These are phyloP conservation scores for Drosophila neoperkinsi DNA, from an alignment of 2,888 invertebrate species.

Conservation along the genomic window DNA sequence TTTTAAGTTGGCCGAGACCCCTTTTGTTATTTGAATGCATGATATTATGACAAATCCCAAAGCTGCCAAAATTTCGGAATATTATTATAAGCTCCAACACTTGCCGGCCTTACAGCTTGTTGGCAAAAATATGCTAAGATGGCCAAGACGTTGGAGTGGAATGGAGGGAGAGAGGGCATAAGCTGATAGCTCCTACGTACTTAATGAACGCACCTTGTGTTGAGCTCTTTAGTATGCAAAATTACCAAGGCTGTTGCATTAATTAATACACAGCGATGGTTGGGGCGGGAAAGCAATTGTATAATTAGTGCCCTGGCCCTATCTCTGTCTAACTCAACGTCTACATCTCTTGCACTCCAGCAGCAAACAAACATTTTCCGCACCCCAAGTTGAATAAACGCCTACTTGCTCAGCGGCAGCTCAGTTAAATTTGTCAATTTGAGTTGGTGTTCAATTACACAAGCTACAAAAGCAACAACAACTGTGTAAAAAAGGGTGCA, in stretches of 20 bases:
- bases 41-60: slow-evolving; percentile 60
- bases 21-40: slow-evolving; percentile 23
- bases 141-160: slow-evolving; percentile 23
- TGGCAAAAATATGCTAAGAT: slow-evolving; percentile 50
- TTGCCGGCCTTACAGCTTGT: slow-evolving; percentile 14
- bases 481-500: slow-evolving; percentile 19
- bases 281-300: slow-evolving; percentile 45
- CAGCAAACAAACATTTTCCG: slow-evolving; percentile 36
- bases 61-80: slow-evolving; percentile 17
- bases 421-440: slow-evolving; percentile 56
- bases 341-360: background rate
- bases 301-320: slow-evolving; percentile 48
- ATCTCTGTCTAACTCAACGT: background rate
- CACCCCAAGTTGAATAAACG: slow-evolving; percentile 36
- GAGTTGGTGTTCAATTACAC: slow-evolving; percentile 74
- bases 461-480: slow-evolving; percentile 37
- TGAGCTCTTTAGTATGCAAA: slow-evolving; percentile 71
- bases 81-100: slow-evolving; percentile 27
- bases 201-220: slow-evolving; percentile 68
- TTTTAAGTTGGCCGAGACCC: slow-evolving; percentile 4
- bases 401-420: slow-evolving; percentile 27
- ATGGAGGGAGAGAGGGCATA: background rate
- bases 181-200: slow-evolving; percentile 33
- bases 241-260: slow-evolving; percentile 69
- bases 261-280: slow-evolving; percentile 61